phyloP scores from a whole-genome alignment of 2,113 vertebrate species.

The Serranochromis macrocephalus region DNA sequence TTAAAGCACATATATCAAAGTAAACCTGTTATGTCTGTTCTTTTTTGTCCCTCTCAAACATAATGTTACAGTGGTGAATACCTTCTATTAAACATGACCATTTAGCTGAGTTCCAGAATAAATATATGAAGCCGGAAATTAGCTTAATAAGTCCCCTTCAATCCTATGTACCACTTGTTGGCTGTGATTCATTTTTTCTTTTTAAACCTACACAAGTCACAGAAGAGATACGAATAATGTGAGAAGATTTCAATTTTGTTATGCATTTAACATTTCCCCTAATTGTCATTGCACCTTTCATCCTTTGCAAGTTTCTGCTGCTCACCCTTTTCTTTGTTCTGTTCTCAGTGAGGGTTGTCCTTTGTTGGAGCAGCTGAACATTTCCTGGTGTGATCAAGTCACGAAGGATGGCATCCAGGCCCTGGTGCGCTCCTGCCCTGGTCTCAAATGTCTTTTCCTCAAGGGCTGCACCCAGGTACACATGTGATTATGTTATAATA shows the following conservation, averaged over 20 bases:
- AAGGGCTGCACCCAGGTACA: constrained; percentile 96
- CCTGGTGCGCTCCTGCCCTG: constrained; percentile 87
- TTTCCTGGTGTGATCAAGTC: constrained; percentile 99
- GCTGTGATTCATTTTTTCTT: neutral
- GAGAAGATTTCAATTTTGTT: neutral
- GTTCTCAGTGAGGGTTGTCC: constrained; percentile 90
- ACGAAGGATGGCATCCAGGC: constrained; percentile 97
- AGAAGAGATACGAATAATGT: neutral
- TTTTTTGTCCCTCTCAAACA: neutral
- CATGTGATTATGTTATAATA: neutral
- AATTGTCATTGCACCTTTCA: neutral
- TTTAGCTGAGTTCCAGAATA: neutral
- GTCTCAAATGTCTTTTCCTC: constrained; percentile 88
- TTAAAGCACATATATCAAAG: neutral
- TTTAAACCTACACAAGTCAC: neutral
- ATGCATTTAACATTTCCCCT: neutral
- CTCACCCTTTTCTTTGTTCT: neutral
- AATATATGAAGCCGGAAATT: neutral
- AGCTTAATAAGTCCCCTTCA: neutral
- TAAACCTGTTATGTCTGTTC: neutral
- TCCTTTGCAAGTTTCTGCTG: neutral
- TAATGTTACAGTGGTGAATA: neutral
- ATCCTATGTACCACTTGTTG: neutral
- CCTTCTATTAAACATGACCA: neutral
- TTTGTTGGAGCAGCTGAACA: constrained; percentile 92